Evolutionary conservation across 2,113 vertebrate genomes (phyloP).

Genomic region (Lagopus muta): DNA sequence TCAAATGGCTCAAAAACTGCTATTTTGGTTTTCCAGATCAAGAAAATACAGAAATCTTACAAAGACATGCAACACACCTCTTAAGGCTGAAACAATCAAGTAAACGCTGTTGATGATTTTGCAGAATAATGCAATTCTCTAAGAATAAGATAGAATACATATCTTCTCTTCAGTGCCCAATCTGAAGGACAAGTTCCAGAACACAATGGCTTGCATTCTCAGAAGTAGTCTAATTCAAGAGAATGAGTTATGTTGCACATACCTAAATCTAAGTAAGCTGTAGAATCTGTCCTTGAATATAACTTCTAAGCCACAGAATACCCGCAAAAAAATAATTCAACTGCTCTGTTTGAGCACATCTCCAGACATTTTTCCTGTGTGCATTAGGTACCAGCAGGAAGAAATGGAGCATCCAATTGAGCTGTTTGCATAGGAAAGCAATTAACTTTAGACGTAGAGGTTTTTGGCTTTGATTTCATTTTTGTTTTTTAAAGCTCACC

Average conservation of each 20-base stretch:
- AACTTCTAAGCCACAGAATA: not conserved
- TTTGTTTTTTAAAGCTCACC: not conserved
- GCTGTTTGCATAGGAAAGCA: not conserved
- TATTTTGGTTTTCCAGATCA: not conserved
- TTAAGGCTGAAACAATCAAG: not conserved
- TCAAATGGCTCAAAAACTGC: not conserved
- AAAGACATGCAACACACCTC: not conserved
- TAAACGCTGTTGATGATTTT: not conserved
- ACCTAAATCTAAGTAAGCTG: not conserved
- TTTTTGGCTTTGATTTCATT: not conserved
- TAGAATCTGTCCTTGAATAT: not conserved
- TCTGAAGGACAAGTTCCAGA: not conserved
- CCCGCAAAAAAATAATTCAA: not conserved
- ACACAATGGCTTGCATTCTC: not conserved
- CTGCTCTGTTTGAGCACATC: not conserved
- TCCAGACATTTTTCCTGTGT: not conserved
- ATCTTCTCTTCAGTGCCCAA: not conserved
- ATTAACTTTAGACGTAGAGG: not conserved
- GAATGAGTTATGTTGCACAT: fast-evolving
- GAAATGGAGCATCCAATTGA: not conserved
- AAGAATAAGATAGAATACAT: not conserved
- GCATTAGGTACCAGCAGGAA: not conserved
- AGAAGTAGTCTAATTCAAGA: not conserved
- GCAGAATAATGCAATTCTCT: not conserved
- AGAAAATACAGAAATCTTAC: not conserved